Evolutionary conservation across 2,113 vertebrate species (phyloP), one percentile per base, ranked within the genome.

Genomic region (Gallinago undulata): DNA sequence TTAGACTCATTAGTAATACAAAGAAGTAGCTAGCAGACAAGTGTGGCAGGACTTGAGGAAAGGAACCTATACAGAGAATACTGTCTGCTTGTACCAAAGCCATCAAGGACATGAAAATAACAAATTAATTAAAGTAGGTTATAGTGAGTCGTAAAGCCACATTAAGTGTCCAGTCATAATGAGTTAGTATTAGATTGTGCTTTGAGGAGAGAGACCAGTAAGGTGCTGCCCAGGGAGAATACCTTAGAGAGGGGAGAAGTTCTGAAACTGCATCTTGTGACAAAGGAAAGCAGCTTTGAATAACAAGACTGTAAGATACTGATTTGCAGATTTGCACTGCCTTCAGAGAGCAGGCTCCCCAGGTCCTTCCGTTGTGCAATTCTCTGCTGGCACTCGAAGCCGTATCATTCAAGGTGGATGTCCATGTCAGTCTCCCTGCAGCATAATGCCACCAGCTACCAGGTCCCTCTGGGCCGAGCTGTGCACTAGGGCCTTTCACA

Each of bases 1-100:
- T 96, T 90, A 87, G 88, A 87, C 25, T 89, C 77, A 77, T 94
- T 87, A 87, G 50, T 63, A 96, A 90, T 60, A 93, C 77, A 89
- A 92, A 93, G 76, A 86, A 92, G 57, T 56, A 87, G 56, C 70
- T 74, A 84, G 43, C 39, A 84, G 92, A 59, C 55, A 6, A 16
- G 5, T 67, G 63, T 66, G 48, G 56, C 57, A 86, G 84, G 81
- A 68, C 64, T 78, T 35, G 64, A 81, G 63, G 69, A 90, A 90
- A 94, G 3, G 0, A 83, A 64, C 43, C 14, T 59, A 72, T 81
- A 84, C 55, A 25, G 83, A 94, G 91, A 59, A 59, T 45, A 41
- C 35, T 47, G 47, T 47, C 66, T 93, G 43, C 67, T 91, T 92
- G 55, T 81, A 85, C 16, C 43, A 68, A 77, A 74, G 60, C 39